phyloP scores from a whole-genome alignment of 2,113 vertebrate species.

The Meleagris gallopavo region DNA sequence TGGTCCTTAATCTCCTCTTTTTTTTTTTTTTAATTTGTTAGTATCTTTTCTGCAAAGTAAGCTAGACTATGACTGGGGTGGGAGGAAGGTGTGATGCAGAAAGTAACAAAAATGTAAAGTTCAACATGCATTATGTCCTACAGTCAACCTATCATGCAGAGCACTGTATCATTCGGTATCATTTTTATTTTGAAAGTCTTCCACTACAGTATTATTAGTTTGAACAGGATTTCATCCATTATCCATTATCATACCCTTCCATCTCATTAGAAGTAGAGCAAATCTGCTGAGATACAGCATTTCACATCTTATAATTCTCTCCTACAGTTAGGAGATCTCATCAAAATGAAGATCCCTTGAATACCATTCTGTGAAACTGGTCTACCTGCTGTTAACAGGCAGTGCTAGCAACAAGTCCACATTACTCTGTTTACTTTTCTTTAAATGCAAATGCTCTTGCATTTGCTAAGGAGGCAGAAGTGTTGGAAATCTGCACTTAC shows the following conservation, averaged over 20 bases:
- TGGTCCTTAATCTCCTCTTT: background rate
- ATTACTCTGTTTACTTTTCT: background rate
- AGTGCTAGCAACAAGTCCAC: background rate
- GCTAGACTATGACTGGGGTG: background rate
- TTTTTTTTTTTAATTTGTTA: background rate
- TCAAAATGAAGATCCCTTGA: constrained; percentile 31
- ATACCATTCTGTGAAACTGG: constrained; percentile 9
- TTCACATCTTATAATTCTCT: constrained; percentile 21
- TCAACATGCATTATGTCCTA: background rate
- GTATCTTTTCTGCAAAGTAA: background rate
- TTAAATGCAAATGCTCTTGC: background rate
- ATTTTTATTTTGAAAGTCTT: constrained; percentile 30
- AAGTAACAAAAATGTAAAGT: background rate
- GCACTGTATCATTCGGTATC: background rate
- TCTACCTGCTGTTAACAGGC: background rate
- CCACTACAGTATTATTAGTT: background rate
- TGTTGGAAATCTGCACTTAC: background rate
- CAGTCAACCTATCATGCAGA: background rate
- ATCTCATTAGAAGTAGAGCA: constrained; percentile 47
- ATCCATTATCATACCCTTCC: too few relatives aligned
- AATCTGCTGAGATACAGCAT: background rate
- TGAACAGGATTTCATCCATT: constrained; percentile 52
- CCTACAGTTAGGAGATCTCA: background rate
- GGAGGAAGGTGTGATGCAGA: too few relatives aligned
- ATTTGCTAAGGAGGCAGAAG: background rate